A percentile compares a stretch with the other conserved stretches of the same genome.
phyloP scores from a whole-genome alignment of 2,113 vertebrate genomes.

The Fregetta grallaria region DNA sequence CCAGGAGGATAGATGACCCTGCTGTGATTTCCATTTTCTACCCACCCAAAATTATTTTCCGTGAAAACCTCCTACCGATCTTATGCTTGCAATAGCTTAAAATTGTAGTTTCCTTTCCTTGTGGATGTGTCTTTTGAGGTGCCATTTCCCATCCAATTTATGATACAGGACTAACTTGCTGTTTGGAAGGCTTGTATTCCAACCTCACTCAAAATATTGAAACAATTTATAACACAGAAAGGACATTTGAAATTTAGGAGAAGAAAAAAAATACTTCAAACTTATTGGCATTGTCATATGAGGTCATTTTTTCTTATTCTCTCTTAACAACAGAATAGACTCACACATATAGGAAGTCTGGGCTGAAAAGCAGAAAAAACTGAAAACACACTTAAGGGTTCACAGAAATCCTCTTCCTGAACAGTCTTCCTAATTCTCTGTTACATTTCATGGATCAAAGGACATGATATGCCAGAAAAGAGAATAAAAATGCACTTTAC shows the following conservation, averaged over 20 bases:
- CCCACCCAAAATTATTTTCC: slow-evolving; percentile 21
- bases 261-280: not conserved
- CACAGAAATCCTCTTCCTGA: not conserved
- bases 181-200: not conserved
- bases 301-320: not conserved
- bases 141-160: not conserved
- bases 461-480: not conserved
- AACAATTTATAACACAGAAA: not conserved
- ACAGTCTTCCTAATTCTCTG: not conserved
- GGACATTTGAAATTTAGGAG: not conserved
- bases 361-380: not conserved
- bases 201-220: not conserved
- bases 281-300: not conserved
- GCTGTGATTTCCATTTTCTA: slow-evolving; percentile 42
- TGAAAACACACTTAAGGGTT: not conserved
- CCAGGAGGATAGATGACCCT: slow-evolving; percentile 14
- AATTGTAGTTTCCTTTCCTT: not conserved
- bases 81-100: not conserved
- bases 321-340: not conserved
- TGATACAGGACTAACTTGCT: not conserved
- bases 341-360: not conserved
- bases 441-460: slow-evolving; percentile 40
- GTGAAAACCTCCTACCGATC: not conserved
- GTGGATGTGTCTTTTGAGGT: not conserved
- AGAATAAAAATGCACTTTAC: not conserved